Evolutionary conservation across 2,797 vertebrate genomes (phyloP), one percentile per base, ranked within the genome.

Genomic region (Hipposideros larvatus): DNA sequence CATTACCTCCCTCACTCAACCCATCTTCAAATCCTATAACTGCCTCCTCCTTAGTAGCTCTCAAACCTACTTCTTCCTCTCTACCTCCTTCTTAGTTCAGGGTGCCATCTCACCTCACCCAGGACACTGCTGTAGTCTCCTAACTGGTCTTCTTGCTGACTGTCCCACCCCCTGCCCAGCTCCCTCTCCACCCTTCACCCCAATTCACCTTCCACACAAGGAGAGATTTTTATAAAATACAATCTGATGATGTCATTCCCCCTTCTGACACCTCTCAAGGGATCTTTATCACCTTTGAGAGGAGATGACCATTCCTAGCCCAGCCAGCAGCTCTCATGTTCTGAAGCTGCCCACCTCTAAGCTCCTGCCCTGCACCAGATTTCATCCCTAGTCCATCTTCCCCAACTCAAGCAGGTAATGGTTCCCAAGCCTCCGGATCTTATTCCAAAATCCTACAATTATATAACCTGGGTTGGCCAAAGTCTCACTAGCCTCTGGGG

Each of bases 181-280:
- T 61, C 4, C 5, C 1, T 53, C 26, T 15, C 73, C 34, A 83
- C 14, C 41, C 48, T 66, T 91, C 2, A 5, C 55, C 68, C 51
- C 70, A 51, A 51, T 65, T 65, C 48, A 66, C 41, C 53, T 28
- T 90, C 34, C 41, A 61, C 26, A 74, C 24, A 46, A 28, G 37
- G 18, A 55, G 19, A 66, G 15, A n/a, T 84, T 63, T 63, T 55
- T 51, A 83, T 41, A 68, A 97, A 96, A 79, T 43, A n/a, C 46
- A 41, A 37, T 34, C 26, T 14, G 7, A 61, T 9, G 0, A 11
- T n/a, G 11, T 14, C 43, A 61, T 61, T 84, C 43, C 53, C 75
- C 24, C 70, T 87, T 55, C 26, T 26, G 59, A 84, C 87, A 31
- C 59, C 26, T 24, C 51, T 51, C 28, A 34, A 90, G 55, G 19